phyloP scores from a whole-genome alignment of 2,113 vertebrate species.

The Phoxinus phoxinus region DNA sequence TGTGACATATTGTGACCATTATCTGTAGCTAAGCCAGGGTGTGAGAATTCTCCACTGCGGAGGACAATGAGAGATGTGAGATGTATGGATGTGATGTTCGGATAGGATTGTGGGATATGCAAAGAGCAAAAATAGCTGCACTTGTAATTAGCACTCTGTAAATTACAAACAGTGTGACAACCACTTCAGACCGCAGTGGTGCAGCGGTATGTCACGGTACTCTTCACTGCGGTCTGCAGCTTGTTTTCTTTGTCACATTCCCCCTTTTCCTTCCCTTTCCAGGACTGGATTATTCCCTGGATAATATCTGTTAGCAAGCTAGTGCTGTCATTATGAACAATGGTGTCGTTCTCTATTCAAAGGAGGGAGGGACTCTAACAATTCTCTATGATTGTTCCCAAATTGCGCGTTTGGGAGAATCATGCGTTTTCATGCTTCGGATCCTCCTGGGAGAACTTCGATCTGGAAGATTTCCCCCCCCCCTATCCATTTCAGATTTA shows the following conservation, averaged over 20 bases:
- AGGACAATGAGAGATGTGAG: not conserved
- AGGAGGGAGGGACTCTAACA: slow-evolving; percentile 62
- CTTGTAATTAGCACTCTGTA: slow-evolving; percentile 41
- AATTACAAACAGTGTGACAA: slow-evolving; percentile 33
- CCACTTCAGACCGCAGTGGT: slow-evolving; percentile 15
- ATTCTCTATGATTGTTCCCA: slow-evolving; percentile 74
- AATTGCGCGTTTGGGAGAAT: slow-evolving; percentile 69
- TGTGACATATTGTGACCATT: not conserved
- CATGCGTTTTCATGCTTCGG: slow-evolving; percentile 66
- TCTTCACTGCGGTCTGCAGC: not conserved
- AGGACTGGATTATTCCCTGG: slow-evolving; percentile 15
- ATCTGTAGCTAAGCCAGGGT: not conserved
- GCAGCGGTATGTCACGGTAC: not conserved
- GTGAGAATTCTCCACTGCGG: not conserved
- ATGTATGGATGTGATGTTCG: not conserved
- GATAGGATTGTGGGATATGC: not conserved
- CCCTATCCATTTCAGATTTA: slow-evolving; percentile 46
- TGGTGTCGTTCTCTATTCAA: slow-evolving; percentile 58
- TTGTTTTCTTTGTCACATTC: slow-evolving; percentile 22
- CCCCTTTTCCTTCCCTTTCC: slow-evolving; percentile 5
- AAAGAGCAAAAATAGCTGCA: slow-evolving; percentile 13
- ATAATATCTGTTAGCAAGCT: slow-evolving; percentile 51
- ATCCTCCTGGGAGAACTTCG: slow-evolving; percentile 64
- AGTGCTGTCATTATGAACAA: slow-evolving; percentile 69
- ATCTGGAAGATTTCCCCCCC: slow-evolving; percentile 57